Evolutionary conservation across 2,888 invertebrate species (phyloP).

Genomic region (Eristalis intricaria): DNA sequence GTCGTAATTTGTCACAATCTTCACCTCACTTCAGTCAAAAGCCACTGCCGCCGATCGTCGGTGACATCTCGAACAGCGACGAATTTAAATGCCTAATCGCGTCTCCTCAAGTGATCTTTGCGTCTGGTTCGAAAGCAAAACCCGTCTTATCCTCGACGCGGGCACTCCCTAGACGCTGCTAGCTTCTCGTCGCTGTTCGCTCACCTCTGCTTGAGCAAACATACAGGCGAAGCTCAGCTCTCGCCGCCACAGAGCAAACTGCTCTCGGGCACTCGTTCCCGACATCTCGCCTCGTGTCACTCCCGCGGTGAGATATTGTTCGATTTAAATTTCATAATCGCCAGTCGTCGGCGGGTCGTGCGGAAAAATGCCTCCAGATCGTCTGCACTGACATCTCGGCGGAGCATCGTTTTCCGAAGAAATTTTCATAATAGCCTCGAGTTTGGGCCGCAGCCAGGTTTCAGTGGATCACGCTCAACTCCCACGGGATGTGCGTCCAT

Average conservation of each 20-base stretch:
- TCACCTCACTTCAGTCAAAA: too few species aligned
- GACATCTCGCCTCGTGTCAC: slow-evolving; percentile 18
- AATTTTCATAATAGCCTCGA: background rate
- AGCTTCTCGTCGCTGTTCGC: too few species aligned
- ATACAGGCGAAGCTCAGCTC: too few species aligned
- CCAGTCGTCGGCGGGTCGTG: slow-evolving; percentile 37
- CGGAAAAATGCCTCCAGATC: background rate
- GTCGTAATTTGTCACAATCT: too few species aligned
- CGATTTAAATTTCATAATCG: slow-evolving; percentile 61
- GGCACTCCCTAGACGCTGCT: too few species aligned
- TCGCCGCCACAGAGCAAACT: background rate
- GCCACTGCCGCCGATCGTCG: too few species aligned
- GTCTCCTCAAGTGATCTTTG: too few species aligned
- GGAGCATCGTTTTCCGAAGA: background rate
- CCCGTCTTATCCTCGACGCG: too few species aligned
- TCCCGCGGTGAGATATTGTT: slow-evolving; percentile 26
- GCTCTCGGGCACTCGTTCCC: slow-evolving; percentile 13
- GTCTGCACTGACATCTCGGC: background rate
- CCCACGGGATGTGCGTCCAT: background rate
- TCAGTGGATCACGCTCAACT: background rate
- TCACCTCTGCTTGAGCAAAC: too few species aligned
- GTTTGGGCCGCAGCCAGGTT: background rate
- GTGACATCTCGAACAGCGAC: too few species aligned
- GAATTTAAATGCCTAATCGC: too few species aligned
- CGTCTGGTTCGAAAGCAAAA: too few species aligned